These are phyloP conservation scores for Hippocampus barbouri DNA, from an alignment of 2,113 vertebrate genomes.

Conservation along the genomic window DNA sequence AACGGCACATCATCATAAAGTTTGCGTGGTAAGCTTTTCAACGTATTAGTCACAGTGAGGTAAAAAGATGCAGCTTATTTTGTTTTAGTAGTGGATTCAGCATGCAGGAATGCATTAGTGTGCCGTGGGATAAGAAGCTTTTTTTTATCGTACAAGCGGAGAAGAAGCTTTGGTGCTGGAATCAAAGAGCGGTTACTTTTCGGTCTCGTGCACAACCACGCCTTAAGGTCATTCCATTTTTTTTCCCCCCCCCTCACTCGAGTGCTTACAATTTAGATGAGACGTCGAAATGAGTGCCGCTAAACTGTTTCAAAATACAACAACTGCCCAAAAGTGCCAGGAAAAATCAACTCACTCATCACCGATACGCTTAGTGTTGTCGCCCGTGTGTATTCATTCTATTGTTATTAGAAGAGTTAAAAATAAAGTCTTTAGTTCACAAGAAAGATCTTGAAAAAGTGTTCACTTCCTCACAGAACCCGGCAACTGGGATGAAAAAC, in stretches of 20 bases:
- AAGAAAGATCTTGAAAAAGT: neutral
- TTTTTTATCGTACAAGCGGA: neutral
- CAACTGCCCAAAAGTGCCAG: too few relatives aligned
- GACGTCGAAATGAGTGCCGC: neutral
- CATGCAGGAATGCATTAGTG: neutral
- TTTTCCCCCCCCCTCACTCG: neutral
- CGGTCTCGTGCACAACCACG: constrained; percentile 26
- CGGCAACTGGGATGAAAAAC: too few relatives aligned
- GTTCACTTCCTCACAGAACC: neutral
- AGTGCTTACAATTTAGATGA: neutral
- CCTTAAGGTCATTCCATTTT: constrained; percentile 3
- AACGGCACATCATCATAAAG: neutral
- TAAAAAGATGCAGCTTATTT: neutral
- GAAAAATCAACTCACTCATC: neutral
- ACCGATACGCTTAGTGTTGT: neutral
- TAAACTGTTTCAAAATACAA: neutral
- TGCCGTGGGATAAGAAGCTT: neutral
- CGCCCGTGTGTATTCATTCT: neutral
- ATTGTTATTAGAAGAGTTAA: neutral
- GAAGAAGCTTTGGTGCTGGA: neutral
- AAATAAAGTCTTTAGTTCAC: neutral
- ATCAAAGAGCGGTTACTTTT: constrained; percentile 8
- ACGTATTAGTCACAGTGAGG: constrained; percentile 1
- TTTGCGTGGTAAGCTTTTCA: neutral
- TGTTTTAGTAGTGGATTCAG: neutral